These are phyloP conservation scores for Marasmarcha lunaedactyla DNA, from an alignment of 2,888 invertebrate species.

Conservation along the genomic window DNA sequence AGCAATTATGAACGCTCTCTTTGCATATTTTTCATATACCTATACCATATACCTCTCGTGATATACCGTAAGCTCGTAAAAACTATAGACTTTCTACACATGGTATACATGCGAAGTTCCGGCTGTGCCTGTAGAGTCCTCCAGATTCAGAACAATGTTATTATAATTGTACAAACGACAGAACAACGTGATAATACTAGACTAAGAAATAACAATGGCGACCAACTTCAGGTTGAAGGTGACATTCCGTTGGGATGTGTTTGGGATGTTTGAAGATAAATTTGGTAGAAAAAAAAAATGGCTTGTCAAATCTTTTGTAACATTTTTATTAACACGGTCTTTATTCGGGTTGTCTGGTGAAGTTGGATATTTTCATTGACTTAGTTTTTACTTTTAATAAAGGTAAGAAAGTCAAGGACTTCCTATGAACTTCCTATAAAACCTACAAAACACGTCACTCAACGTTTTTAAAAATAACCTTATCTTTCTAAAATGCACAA, in stretches of 20 bases:
- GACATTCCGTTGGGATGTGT: slow-evolving; percentile 17
- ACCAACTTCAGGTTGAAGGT: slow-evolving; percentile 22
- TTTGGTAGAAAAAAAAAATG: background rate
- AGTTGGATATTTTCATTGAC: background rate
- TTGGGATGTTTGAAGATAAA: slow-evolving; percentile 5
- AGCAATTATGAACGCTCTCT: too few relatives aligned
- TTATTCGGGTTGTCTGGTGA: background rate
- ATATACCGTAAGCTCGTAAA: too few relatives aligned
- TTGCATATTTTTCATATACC: too few relatives aligned
- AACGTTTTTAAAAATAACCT: too few relatives aligned
- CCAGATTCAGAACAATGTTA: slow-evolving; percentile 11
- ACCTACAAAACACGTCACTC: too few relatives aligned
- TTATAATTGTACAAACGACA: slow-evolving; percentile 32
- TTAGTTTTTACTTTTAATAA: background rate
- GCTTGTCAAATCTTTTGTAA: background rate
- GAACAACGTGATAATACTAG: slow-evolving; percentile 24
- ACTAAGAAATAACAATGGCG: slow-evolving; percentile 41
- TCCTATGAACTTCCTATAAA: too few relatives aligned
- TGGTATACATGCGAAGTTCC: too few relatives aligned
- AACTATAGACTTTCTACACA: too few relatives aligned
- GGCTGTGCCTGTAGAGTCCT: too few relatives aligned
- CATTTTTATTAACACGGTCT: background rate
- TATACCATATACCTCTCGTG: too few relatives aligned
- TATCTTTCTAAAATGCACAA: too few relatives aligned
- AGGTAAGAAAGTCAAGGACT: too few relatives aligned